phyloP scores from a whole-genome alignment of 2,888 invertebrate genomes.

The Criorhina ranunculi region DNA sequence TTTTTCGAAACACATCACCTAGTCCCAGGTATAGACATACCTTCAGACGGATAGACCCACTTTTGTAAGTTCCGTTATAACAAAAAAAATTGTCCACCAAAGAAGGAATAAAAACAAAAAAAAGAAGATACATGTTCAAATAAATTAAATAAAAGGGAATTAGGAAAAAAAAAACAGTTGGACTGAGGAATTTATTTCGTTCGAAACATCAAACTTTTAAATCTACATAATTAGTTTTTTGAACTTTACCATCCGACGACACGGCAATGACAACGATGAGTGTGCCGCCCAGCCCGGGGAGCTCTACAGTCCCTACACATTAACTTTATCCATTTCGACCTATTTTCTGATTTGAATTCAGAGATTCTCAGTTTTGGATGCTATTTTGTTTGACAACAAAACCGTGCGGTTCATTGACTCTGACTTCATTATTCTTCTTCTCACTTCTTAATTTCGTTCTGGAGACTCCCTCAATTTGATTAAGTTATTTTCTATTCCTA shows the following conservation, averaged over 20 bases:
- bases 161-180: constrained; percentile 47
- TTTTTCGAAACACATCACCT: too few relatives aligned
- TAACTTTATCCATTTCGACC: constrained; percentile 42
- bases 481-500: constrained; percentile 16
- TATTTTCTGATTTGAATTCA: constrained; percentile 41
- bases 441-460: constrained; percentile 34
- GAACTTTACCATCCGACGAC: constrained; percentile 62
- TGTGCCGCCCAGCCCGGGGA: neutral
- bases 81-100: too few relatives aligned
- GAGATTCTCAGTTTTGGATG: constrained; percentile 13
- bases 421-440: constrained; percentile 21
- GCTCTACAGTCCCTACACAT: neutral
- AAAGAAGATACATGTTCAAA: too few relatives aligned
- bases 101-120: neutral
- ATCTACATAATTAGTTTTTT: constrained; percentile 73
- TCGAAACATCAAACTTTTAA: constrained; percentile 52
- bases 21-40: too few relatives aligned
- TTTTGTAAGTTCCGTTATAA: too few relatives aligned
- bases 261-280: constrained; percentile 6
- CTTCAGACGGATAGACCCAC: too few relatives aligned
- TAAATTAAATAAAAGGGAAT: constrained; percentile 51
- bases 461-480: constrained; percentile 40
- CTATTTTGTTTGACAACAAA: constrained; percentile 61
- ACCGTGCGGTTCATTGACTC: constrained; percentile 63
- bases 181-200: constrained; percentile 17